Evolutionary conservation across 1,140 invertebrate species (phyloP).

Genomic region (Semibalanus balanoides): DNA sequence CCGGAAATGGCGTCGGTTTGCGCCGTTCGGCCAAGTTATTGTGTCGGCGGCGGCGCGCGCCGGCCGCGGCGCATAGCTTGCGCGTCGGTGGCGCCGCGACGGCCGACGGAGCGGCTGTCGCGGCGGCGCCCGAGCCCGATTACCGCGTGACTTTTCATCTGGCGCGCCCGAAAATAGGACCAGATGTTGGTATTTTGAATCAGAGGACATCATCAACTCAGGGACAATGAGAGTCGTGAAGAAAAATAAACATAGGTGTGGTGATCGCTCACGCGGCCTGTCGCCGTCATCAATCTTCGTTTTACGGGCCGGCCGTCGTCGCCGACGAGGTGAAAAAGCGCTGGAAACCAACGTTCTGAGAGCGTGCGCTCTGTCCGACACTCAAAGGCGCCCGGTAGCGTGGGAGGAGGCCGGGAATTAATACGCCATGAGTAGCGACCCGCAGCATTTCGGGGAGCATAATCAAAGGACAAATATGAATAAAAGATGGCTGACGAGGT

Average conservation of each 20-base stretch:
- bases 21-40: neutral
- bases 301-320: neutral
- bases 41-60: too few relatives aligned
- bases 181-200: conserved; percentile 1
- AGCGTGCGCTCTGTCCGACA: neutral
- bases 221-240: neutral
- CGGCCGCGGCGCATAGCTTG: too few relatives aligned
- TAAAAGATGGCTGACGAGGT: too few relatives aligned
- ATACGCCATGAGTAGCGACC: neutral
- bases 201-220: neutral
- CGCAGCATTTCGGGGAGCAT: neutral
- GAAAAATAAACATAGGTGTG: neutral
- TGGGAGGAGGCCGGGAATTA: neutral
- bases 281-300: neutral
- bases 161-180: neutral
- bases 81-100: too few relatives aligned
- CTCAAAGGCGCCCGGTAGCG: neutral
- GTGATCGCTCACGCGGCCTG: neutral
- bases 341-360: neutral
- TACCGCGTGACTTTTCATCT: neutral
- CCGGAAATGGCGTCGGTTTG: neutral
- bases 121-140: neutral
- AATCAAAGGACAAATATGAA: neutral
- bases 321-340: neutral
- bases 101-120: too few relatives aligned